Evolutionary conservation across 2,113 vertebrate genomes (phyloP).

Genomic region (Gymnorhina tibicen): DNA sequence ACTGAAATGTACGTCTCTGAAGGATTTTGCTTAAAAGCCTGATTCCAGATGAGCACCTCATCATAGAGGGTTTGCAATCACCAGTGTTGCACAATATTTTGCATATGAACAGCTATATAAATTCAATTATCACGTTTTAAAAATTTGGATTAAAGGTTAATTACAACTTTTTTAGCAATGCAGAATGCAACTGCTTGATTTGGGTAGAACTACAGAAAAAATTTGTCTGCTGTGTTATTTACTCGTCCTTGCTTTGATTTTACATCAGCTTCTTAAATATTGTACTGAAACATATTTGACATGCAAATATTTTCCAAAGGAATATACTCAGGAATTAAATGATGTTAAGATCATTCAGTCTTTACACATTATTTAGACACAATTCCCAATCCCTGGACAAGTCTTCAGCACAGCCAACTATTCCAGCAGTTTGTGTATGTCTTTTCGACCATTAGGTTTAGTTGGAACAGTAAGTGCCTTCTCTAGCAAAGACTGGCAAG

Average conservation of each 20-base stretch:
- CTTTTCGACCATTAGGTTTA: not conserved
- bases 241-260: slow-evolving; percentile 27
- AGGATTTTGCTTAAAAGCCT: not conserved
- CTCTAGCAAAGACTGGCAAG: not conserved
- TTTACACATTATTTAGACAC: not conserved
- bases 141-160: slow-evolving; percentile 59
- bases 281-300: not conserved
- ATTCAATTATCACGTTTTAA: not conserved
- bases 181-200: slow-evolving; percentile 37
- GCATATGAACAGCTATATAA: not conserved
- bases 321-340: not conserved
- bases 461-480: not conserved
- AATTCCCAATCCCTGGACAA: not conserved
- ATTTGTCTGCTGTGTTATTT: slow-evolving; percentile 34
- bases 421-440: not conserved
- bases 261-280: slow-evolving; percentile 6
- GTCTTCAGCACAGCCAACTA: not conserved
- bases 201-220: slow-evolving; percentile 35
- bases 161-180: slow-evolving; percentile 46
- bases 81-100: slow-evolving; percentile 11
- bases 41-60: not conserved
- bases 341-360: not conserved
- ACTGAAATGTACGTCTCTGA: not conserved
- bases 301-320: not conserved
- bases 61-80: not conserved